Percentiles rank a stretch among this genome's conserved stretches.
Evolutionary conservation across 2,797 vertebrate genomes (phyloP).

Genomic region (Argentina silus): DNA sequence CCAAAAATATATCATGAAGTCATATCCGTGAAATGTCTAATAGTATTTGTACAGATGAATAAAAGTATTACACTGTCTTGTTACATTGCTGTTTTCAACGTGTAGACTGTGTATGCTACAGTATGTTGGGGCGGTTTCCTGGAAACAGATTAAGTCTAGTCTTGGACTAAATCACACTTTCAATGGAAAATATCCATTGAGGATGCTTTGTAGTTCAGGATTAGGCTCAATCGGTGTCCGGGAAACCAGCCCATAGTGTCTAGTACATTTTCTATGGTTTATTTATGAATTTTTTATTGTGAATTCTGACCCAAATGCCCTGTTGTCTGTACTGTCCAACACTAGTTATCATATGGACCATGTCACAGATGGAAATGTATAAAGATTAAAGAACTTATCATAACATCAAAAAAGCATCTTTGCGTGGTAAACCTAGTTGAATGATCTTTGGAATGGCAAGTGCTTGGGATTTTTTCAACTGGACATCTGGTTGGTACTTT

Average conservation of each 20-base stretch:
- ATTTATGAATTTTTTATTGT: slow-evolving; percentile 48
- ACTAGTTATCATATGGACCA: slow-evolving; percentile 66
- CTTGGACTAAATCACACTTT: too few species aligned
- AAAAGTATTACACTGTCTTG: slow-evolving; percentile 72
- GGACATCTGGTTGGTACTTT: not conserved
- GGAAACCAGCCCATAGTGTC: not conserved
- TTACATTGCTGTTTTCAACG: slow-evolving; percentile 91
- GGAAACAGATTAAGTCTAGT: too few species aligned
- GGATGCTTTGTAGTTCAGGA: too few species aligned
- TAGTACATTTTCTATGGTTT: slow-evolving; percentile 84
- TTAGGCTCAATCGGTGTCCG: too few species aligned
- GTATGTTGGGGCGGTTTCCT: slow-evolving; percentile 65
- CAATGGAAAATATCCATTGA: too few species aligned
- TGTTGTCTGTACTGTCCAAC: slow-evolving; percentile 70
- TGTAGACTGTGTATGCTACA: slow-evolving; percentile 91
- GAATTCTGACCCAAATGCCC: slow-evolving; percentile 56
- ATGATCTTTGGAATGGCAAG: not conserved
- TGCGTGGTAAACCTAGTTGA: not conserved
- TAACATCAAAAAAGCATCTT: slow-evolving; percentile 26
- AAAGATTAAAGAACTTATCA: slow-evolving; percentile 77
- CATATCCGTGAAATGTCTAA: slow-evolving; percentile 64
- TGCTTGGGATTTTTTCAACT: not conserved
- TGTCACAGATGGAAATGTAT: slow-evolving; percentile 74
- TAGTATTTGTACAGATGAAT: slow-evolving; percentile 90
- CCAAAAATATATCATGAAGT: slow-evolving; percentile 64